Conservation (phyloP, 1,140 invertebrate genomes). For the Sarcophaga bullata region DNA sequence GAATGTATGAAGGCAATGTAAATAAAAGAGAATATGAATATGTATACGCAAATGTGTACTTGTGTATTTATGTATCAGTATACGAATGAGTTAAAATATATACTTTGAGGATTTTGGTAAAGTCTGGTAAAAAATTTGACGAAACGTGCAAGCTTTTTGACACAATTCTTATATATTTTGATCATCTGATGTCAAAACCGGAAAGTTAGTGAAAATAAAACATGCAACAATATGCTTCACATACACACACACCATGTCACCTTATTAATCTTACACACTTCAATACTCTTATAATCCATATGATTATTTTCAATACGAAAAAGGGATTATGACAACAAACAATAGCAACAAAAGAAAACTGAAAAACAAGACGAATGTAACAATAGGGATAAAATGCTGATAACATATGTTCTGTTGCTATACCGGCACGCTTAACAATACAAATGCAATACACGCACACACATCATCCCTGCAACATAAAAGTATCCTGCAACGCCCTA, state of each 20-base stretch:
- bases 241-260: not conserved
- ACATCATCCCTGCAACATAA: not conserved
- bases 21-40: not conserved
- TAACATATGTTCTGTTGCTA: not conserved
- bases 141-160: too few species aligned
- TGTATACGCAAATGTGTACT: too few species aligned
- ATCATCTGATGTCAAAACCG: not conserved
- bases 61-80: too few species aligned
- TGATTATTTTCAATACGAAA: not conserved
- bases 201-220: not conserved
- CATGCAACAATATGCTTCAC: not conserved
- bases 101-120: too few species aligned
- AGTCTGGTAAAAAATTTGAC: too few species aligned
- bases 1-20: not conserved
- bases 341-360: too few species aligned
- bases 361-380: too few species aligned
- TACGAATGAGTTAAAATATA: too few species aligned
- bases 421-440: not conserved
- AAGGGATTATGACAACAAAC: not conserved
- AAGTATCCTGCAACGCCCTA: conserved; percentile 13
- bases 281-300: not conserved
- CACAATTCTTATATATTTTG: not conserved
- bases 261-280: not conserved
- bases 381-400: not conserved
- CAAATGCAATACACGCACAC: not conserved